Base-by-base conservation (phyloP, 2,113 vertebrate genomes). In the Epinephelus cyanopodus region DNA sequence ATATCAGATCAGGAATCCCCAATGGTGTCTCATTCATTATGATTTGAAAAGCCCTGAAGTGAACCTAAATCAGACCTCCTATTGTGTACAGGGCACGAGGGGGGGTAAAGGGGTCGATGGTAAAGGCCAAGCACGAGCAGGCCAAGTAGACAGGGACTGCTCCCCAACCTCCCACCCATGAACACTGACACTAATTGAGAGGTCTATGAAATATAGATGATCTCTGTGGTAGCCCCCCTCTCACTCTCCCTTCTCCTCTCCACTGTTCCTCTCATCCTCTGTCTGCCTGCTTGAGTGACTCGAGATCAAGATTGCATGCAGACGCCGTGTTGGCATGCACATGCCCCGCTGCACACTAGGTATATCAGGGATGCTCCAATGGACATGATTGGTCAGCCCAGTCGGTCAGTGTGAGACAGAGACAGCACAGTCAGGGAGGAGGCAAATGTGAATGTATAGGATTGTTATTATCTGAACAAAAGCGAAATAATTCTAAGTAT, bases 181-280 rank as follows among this genome's bases (percentile, higher is more conserved):
- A 94, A 92, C 86, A 88, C 77, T 90, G 89, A 93, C 93, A 90
- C 92, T 93, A 94, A 95, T 94, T 95, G 93, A 95, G 90, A 91
- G 89, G 62, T 85, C 81, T 77, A 94, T 95, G 89, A 94, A 95
- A 94, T 93, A 95, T 94, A 93, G 88, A 95, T 95, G 89, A 93
- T 90, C 77, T 88, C 87, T 83, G 86, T 69, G 74, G 85, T 90
- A 82, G 73, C 83, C 77, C 70, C 61, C 21, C 65, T 61, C 50
- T 66, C 69, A 21, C 69, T 53, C 74, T 50, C 17, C 48, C 29
- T 65, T 68, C 65, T 65, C 33, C 52, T 37, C 76, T 88, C 48
- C 37, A 45, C 76, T 71, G 48, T 79, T 83, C 75, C 79, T 76
- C 72, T 63, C 58, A 37, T 87, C 87, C 79, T 84, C 83, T 29